Base-by-base conservation (phyloP, 1,140 invertebrate genomes). In the Harpegnathos saltator region DNA sequence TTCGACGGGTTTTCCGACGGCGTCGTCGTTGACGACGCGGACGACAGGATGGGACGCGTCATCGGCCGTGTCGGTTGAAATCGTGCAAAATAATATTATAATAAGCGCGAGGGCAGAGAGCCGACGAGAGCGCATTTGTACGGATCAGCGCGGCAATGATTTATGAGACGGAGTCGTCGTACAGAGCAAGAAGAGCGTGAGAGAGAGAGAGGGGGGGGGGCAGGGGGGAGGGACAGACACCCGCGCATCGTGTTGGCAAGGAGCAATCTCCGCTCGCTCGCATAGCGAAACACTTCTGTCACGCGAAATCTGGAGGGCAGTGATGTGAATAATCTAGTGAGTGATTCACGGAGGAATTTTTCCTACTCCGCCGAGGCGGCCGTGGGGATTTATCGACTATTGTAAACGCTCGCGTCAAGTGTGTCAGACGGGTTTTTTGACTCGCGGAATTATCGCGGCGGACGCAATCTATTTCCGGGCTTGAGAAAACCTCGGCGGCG, bases 291-390 rank as follows among this genome's bases (percentile, higher is more conserved):
- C 78, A 72, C 85, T 88, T 78, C 78, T 82, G 75, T 86, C 88
- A 68, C 33, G 66, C 75, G 75, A 88, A 88, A 88, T 88, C 87
- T 83, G 58, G 74, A 65, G 58, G 66, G 81, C 69, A 86, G 68
- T 59, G 86, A 88, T 63, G 86, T 82, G 84, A 89, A 74, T 89
- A 88, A 88, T 88, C 84, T 82, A 84, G 59, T 78, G 63, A 72
- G 75, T 88, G 86, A 89, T 88, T 89, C 87, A 88, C 84, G 48
- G 50, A 86, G 71, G 65, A 84, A 88, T 85, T 86, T 88, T 88
- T 89, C 86, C 54, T 56, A 68, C 54, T n/a, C 17, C n/a, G 38
- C 50, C n/a, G 44, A 72, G 62, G 22, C 38, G 38, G 38, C 38
- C 38, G 11, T 11, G 38, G 7, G 33, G 66, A 82, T 88, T 88